Evolutionary conservation across 1,140 invertebrate genomes (phyloP).

Genomic region (Sogatella furcifera): DNA sequence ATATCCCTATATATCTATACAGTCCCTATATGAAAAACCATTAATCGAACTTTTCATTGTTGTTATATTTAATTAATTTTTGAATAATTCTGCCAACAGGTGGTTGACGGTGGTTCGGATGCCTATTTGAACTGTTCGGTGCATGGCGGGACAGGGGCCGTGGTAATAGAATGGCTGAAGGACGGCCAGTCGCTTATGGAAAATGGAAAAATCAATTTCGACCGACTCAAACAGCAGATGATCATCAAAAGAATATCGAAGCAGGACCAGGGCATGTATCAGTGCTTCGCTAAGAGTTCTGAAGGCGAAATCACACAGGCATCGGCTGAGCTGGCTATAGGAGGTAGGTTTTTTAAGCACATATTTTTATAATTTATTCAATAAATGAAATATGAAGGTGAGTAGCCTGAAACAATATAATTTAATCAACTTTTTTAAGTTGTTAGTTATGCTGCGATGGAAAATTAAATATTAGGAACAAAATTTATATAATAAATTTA

Average conservation of each 20-base stretch:
- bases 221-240: slow-evolving; percentile 36
- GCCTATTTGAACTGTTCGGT: slow-evolving; percentile 76
- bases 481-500: too few species aligned
- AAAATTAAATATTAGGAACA: too few species aligned
- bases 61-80: too few species aligned
- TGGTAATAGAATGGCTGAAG: slow-evolving; percentile 65
- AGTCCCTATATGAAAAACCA: too few species aligned
- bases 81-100: slow-evolving; percentile 35
- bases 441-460: too few species aligned
- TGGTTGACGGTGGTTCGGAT: slow-evolving; percentile 70
- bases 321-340: slow-evolving; percentile 67
- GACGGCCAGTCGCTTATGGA: slow-evolving; percentile 56
- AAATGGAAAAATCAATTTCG: slow-evolving; percentile 22
- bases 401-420: too few species aligned
- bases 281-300: slow-evolving; percentile 69
- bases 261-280: slow-evolving; percentile 77
- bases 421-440: too few species aligned
- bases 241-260: slow-evolving; percentile 56
- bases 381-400: too few species aligned
- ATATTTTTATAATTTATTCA: too few species aligned
- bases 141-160: slow-evolving; percentile 60
- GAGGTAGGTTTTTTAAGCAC: slow-evolving; percentile 66
- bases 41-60: background rate
- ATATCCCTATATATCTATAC: too few species aligned
- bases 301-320: slow-evolving; percentile 69